Conservation (phyloP, 2,888 invertebrate species). For the Idaea biselata region DNA sequence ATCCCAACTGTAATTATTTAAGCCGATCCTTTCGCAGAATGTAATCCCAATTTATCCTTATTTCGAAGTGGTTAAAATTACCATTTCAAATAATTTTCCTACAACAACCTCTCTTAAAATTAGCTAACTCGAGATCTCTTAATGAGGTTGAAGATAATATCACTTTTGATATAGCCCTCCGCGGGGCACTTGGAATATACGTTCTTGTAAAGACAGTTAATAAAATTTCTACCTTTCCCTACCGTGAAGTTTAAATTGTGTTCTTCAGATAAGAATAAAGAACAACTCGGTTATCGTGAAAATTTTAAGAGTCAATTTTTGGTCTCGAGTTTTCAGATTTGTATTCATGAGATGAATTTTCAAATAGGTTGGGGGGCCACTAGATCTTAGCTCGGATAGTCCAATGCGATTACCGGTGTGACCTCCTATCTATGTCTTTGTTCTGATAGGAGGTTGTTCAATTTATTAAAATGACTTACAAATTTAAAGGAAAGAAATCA, state of each 20-base stretch:
- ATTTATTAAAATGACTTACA: too few relatives aligned
- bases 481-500: not conserved
- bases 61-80: not conserved
- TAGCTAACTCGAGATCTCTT: constrained; percentile 1
- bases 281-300: not conserved
- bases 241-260: not conserved
- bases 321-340: not conserved
- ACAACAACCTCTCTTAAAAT: not conserved
- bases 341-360: constrained; percentile 1
- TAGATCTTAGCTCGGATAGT: not conserved
- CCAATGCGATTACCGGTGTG: not conserved
- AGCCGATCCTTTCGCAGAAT: not conserved
- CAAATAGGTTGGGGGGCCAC: not conserved
- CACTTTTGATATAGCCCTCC: not conserved
- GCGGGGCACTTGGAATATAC: not conserved
- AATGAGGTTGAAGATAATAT: not conserved
- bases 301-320: not conserved
- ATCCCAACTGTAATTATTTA: not conserved
- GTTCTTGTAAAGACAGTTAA: not conserved
- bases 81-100: not conserved
- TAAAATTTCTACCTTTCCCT: constrained; percentile 1
- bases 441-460: not conserved
- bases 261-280: not conserved
- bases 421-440: not conserved
- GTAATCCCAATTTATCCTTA: not conserved